Evolutionary conservation across 1,140 invertebrate species (phyloP).

Genomic region (Aphaenogaster rudis): DNA sequence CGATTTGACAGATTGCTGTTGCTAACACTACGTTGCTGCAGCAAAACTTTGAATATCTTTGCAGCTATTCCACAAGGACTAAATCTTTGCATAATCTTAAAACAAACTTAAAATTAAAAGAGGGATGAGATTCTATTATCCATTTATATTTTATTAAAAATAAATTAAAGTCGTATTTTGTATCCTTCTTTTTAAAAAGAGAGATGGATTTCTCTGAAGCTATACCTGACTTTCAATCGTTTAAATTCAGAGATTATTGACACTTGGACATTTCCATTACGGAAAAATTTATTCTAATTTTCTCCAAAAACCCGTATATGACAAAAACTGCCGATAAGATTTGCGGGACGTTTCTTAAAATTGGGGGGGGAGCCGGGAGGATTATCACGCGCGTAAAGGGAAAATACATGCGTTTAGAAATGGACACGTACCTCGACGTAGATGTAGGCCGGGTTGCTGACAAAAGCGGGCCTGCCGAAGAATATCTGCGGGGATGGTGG

Average conservation of each 20-base stretch:
- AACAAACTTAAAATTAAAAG: slow-evolving; percentile 10
- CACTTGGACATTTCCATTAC: not conserved
- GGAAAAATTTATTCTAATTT: not conserved
- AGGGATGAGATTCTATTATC: not conserved
- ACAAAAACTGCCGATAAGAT: not conserved
- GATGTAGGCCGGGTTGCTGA: not conserved
- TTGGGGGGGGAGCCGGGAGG: not conserved
- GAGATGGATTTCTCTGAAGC: not conserved
- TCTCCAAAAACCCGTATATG: not conserved
- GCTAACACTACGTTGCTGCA: not conserved
- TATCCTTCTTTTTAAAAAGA: not conserved
- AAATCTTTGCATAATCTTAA: not conserved
- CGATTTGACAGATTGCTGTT: slow-evolving; percentile 13
- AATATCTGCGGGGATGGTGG: slow-evolving; percentile 16
- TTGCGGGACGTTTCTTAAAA: not conserved
- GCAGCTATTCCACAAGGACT: not conserved
- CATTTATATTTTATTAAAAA: not conserved
- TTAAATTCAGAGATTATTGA: not conserved
- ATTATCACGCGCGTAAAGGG: not conserved
- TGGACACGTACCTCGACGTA: slow-evolving; percentile 14
- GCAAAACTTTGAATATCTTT: not conserved
- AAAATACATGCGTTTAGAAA: not conserved
- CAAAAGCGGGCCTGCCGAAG: not conserved
- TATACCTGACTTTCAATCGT: not conserved
- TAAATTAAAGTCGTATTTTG: not conserved